Evolutionary conservation across 2,888 invertebrate species (phyloP), one percentile per base, ranked within the genome.

Genomic region (Hipparchia semele): DNA sequence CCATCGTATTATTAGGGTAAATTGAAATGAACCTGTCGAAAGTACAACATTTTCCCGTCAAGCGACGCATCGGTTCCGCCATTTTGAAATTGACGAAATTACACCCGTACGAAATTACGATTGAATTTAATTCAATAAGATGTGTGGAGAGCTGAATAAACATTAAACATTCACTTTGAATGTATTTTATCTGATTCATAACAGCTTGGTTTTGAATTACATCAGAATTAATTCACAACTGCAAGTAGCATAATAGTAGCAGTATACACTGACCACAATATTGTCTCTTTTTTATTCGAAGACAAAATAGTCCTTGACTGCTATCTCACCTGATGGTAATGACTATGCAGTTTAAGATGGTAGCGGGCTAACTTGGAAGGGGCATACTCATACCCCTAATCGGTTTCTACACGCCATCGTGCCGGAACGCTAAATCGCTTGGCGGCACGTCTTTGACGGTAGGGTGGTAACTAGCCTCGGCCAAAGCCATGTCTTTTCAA

Each of bases 61-160:
- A 81, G 79, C 80, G 79, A 72, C 78, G 77, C 76, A 7, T 56
- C 58, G 56, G 58, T 10, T 51, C 76, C 79, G 82, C 84, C 84
- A 84, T 86, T 86, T 86, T 86, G 86, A 82, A 84, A 82, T 81
- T 81, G 81, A 81, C 82, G 79, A 84, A 86, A 86, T 86, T 83
- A 81, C 83, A 49, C 78, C 78, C 75, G 80, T 79, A 79, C 81
- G 77, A 84, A 87, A 87, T 87, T 85, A 84, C 58, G 58, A 77
- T 81, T 79, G 84, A 87, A 87, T 89, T 87, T 81, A 87, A 85
- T 87, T 81, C 78, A 80, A 82, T 75, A 77, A 79, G 80, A 80
- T 80, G 77, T 70, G 77, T 73, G 80, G 75, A 62, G n/a, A 23
- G 79, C 77, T 74, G 80, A 78, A 79, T 80, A 82, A 84, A 81